phyloP scores from a whole-genome alignment of 2,113 vertebrate genomes.

The Sminthopsis crassicaudata region DNA sequence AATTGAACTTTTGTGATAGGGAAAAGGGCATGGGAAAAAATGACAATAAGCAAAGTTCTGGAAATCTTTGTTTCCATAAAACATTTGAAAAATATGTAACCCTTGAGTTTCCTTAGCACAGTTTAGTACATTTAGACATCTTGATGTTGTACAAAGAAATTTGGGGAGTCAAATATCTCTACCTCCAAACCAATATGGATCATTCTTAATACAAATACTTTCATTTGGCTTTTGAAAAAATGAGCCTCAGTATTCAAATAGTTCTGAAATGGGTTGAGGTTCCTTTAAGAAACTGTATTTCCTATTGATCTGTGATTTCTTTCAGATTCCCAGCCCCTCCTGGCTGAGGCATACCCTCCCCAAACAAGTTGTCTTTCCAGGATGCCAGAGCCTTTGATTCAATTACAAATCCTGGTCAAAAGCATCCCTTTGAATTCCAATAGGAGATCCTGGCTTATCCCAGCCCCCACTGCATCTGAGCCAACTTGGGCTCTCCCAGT shows the following conservation, averaged over 20 bases:
- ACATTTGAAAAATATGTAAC: conserved; percentile 1
- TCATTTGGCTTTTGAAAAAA: conserved; percentile 32
- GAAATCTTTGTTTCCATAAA: conserved; percentile 7
- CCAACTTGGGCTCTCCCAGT: too few species aligned
- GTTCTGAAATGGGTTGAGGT: too few species aligned
- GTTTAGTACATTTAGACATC: background rate
- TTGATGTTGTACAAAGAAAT: background rate
- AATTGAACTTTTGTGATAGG: background rate
- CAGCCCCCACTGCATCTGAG: too few species aligned
- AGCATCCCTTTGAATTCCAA: too few species aligned
- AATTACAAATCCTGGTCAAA: too few species aligned
- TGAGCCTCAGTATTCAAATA: conserved; percentile 30
- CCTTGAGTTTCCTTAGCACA: conserved; percentile 8
- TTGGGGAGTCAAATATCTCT: conserved; percentile 1
- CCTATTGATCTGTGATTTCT: too few species aligned
- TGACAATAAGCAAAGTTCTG: background rate
- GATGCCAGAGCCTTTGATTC: too few species aligned
- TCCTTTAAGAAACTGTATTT: too few species aligned
- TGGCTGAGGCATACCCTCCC: too few species aligned
- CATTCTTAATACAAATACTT: conserved; percentile 26
- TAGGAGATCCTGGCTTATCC: too few species aligned
- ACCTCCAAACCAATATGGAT: background rate
- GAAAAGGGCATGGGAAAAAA: background rate
- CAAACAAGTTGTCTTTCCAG: too few species aligned
- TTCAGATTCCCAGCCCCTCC: too few species aligned